phyloP scores from a whole-genome alignment of 2,888 invertebrate species.

The Hemicrepidius hirtus region DNA sequence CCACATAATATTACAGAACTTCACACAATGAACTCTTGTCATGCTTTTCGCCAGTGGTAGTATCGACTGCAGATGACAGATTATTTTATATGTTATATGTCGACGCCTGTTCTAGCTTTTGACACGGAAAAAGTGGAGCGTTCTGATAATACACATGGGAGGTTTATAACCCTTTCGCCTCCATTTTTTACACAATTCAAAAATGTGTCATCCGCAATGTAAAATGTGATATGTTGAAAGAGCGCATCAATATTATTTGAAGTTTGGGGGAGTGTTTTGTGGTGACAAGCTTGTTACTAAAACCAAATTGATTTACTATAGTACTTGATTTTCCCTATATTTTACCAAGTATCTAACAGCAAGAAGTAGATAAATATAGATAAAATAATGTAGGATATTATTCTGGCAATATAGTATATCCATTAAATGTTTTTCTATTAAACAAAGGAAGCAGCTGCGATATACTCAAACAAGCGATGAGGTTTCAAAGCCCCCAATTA shows the following conservation, averaged over 20 bases:
- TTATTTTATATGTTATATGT: slow-evolving; percentile 49
- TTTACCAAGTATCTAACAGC: no score
- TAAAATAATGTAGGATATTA: no score
- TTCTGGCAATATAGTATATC: no score
- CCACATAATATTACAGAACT: slow-evolving; percentile 14
- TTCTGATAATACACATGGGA: slow-evolving; percentile 46
- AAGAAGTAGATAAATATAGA: no score
- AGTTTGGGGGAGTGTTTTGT: background rate
- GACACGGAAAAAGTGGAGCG: slow-evolving; percentile 50
- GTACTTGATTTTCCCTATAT: no score
- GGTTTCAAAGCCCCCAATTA: no score
- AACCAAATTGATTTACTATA: background rate
- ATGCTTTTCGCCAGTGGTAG: slow-evolving; percentile 34
- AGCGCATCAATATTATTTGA: slow-evolving; percentile 10
- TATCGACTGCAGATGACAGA: slow-evolving; percentile 51
- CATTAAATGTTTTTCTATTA: no score
- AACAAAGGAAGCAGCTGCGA: no score
- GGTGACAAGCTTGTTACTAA: background rate
- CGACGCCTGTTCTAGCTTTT: slow-evolving; percentile 42
- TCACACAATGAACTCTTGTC: slow-evolving; percentile 35
- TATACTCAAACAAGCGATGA: no score
- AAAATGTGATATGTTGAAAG: slow-evolving; percentile 13
- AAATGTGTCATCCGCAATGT: slow-evolving; percentile 37
- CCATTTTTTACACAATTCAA: slow-evolving; percentile 33
- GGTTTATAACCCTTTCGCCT: slow-evolving; percentile 36